Base-by-base conservation (phyloP, 2,888 invertebrate species). In the Orthosia incerta region DNA sequence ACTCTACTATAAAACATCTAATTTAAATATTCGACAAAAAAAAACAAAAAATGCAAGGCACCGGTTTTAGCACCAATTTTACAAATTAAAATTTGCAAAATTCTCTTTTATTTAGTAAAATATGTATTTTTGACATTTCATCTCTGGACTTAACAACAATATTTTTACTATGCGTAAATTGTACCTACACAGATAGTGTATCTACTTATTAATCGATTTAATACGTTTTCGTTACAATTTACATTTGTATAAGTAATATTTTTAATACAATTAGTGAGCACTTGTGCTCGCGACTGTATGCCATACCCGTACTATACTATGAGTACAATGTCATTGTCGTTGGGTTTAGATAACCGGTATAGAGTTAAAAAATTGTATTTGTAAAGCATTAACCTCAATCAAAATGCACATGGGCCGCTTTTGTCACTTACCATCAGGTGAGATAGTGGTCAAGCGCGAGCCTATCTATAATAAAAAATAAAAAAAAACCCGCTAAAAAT, bases 11-110 rank as follows among this genome's bases (percentile, higher is more conserved):
- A 76, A 79, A 79, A 83, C 80, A 82, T 84, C 51, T 83, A 80
- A 72, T 71, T 80, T 15, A 76, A 79, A 78, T 78, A 82, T 72
- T 76, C 80, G 65, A 85, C 7, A 81, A 85, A 85, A 86, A 84
- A 84, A 76, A 82, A 82, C 48, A 68, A 88, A 89, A 89, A 89
- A 89, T 88, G 88, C 89, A 91, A 90, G 91, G 90, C 92, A 92
- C 91, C 90, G 15, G 26, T 61, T 78, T 86, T 92, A 93, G 93
- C 93, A 93, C 93, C 93, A 91, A 84, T 81, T 81, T 88, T 70
- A 61, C 71, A 71, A 70, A 69, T 51, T n/a, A 55, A 74, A 60
- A n/a, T 67, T 64, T 70, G 45, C 62, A 65, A n/a, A 76, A 7
- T 46, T 70, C n/a, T 45, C 23, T 62, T 48, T 26, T 50, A 31